Percentiles rank a stretch among this genome's conserved stretches.
phyloP scores from a whole-genome alignment of 2,113 vertebrate species.

The Phrynosoma blainvillii region DNA sequence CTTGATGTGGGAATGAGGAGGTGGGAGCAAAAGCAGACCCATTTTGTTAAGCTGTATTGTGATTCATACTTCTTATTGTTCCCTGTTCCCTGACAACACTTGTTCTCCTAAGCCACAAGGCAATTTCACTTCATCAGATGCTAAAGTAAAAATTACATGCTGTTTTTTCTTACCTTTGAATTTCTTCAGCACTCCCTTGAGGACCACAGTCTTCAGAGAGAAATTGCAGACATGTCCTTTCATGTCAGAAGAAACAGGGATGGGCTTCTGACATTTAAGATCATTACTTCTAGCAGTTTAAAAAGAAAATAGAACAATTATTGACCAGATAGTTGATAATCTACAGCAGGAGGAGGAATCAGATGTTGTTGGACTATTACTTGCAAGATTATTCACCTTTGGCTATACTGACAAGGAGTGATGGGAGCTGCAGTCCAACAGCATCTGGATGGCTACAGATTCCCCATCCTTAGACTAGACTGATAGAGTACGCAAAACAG shows the following conservation, averaged over 20 bases:
- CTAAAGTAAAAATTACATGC: background rate
- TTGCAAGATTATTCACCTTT: too few relatives aligned
- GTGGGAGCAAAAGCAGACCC: too few relatives aligned
- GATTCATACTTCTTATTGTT: background rate
- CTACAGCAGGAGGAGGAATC: too few relatives aligned
- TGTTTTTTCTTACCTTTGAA: constrained; percentile 55
- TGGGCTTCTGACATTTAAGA: constrained; percentile 28
- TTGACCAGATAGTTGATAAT: background rate
- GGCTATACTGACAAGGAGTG: too few relatives aligned
- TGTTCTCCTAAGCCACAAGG: fast-evolving
- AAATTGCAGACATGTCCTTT: constrained; percentile 60
- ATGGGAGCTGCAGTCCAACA: too few relatives aligned
- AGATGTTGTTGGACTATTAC: too few relatives aligned
- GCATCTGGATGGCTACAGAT: too few relatives aligned
- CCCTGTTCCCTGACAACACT: background rate
- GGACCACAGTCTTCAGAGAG: constrained; percentile 43
- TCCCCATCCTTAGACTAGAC: background rate
- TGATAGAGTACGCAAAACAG: background rate
- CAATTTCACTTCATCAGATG: background rate
- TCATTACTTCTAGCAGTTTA: constrained; percentile 5
- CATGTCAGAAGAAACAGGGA: constrained; percentile 42
- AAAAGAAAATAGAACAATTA: fast-evolving
- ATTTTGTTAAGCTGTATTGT: too few relatives aligned
- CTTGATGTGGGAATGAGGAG: too few relatives aligned
- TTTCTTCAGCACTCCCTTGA: constrained; percentile 54